phyloP scores from a whole-genome alignment of 92 coral and sea anemone genomes.

The Parazoanthus darwini region DNA sequence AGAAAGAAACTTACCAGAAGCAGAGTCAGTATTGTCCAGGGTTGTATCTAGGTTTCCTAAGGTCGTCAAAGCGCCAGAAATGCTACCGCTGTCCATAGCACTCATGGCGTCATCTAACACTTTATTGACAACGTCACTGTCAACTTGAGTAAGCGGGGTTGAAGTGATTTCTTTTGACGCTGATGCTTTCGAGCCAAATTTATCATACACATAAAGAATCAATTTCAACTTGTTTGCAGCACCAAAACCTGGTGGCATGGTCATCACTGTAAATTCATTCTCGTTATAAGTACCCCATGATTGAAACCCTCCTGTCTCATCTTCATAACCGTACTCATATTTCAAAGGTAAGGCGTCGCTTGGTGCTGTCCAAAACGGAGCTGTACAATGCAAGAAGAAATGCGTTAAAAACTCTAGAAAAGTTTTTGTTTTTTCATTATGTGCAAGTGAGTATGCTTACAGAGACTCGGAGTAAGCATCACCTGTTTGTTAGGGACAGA shows the following conservation, averaged over 20 bases:
- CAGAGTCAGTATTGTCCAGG: constrained; percentile 21
- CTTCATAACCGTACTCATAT: constrained; percentile 48
- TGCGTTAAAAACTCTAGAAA: not conserved
- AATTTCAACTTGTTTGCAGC: constrained; percentile 26
- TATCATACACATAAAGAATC: constrained; percentile 44
- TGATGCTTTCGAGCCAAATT: constrained; percentile 45
- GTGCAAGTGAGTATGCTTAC: too few relatives aligned
- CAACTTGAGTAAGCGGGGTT: constrained; percentile 19
- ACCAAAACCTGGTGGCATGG: constrained; percentile 50
- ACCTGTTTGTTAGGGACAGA: too few relatives aligned
- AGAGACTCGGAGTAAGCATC: too few relatives aligned
- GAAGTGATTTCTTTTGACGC: constrained; percentile 38
- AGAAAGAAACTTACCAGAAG: not conserved
- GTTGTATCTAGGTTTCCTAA: constrained; percentile 34
- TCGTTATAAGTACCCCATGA: constrained; percentile 26
- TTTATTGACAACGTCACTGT: constrained; percentile 5
- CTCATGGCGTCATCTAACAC: constrained; percentile 12
- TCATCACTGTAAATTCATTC: constrained; percentile 34
- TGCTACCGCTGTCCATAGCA: constrained; percentile 38
- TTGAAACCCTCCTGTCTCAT: constrained; percentile 31
- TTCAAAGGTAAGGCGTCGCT: constrained; percentile 47
- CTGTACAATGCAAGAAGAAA: constrained; percentile 18
- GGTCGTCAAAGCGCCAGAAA: constrained; percentile 19
- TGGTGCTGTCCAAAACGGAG: constrained; percentile 50
- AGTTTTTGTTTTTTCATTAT: not conserved